A percentile compares a stretch with the other conserved stretches of the same genome.
Conservation (phyloP, 2,888 invertebrate genomes). For the Melolontha melolontha region DNA sequence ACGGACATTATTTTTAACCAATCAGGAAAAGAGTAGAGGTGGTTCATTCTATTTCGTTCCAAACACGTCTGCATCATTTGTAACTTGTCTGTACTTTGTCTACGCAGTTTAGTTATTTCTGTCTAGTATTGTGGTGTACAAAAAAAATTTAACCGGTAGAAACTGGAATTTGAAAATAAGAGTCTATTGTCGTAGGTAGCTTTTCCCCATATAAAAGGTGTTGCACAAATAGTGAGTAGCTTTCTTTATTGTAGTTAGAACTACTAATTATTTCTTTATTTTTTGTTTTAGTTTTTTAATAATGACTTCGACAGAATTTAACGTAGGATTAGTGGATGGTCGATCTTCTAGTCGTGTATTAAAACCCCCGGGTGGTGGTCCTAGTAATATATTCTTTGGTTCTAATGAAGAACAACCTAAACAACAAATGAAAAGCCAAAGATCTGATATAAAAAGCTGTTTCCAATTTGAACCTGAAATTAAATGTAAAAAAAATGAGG, state of each 20-base stretch:
- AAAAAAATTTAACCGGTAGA: slow-evolving; percentile 35
- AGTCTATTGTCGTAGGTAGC: slow-evolving; percentile 26
- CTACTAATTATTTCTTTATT: background rate
- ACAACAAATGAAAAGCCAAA: slow-evolving; percentile 41
- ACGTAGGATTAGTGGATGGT: slow-evolving; percentile 54
- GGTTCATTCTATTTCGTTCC: slow-evolving; percentile 1
- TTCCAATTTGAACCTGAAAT: slow-evolving; percentile 32
- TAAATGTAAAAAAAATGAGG: slow-evolving; percentile 15
- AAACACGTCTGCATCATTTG: slow-evolving; percentile 7
- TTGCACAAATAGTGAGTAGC: background rate
- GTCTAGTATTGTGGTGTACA: slow-evolving; percentile 13
- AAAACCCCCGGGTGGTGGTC: slow-evolving; percentile 67
- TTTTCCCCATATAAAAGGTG: slow-evolving; percentile 13
- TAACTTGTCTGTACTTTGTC: background rate
- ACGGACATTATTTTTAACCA: slow-evolving; percentile 28
- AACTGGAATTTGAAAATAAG: slow-evolving; percentile 40
- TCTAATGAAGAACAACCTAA: slow-evolving; percentile 33
- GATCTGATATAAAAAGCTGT: slow-evolving; percentile 39
- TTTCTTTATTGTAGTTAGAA: background rate
- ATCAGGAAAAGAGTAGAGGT: slow-evolving; percentile 23
- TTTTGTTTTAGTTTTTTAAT: slow-evolving; percentile 31
- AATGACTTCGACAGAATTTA: slow-evolving; percentile 56
- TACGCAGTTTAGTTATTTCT: slow-evolving; percentile 7
- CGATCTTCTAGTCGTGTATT: slow-evolving; percentile 64
- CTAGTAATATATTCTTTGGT: slow-evolving; percentile 63